Base-by-base conservation (phyloP, 2,797 vertebrate species). In the Anguilla pacifica region DNA sequence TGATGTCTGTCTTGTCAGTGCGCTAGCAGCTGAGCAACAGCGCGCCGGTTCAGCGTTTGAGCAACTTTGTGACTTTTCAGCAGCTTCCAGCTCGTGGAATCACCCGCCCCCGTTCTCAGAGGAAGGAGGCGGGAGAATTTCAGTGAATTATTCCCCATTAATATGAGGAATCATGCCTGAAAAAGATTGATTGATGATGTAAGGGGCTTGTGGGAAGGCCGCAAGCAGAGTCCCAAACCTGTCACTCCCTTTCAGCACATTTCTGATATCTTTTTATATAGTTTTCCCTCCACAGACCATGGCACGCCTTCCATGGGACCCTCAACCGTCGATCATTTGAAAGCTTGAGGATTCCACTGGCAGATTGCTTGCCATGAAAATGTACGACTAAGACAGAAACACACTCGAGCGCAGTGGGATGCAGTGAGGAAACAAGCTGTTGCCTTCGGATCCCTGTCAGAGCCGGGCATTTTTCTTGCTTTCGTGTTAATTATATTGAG, bases 1-100 rank as follows among this genome's bases (percentile, higher is more conserved):
- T 89, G 84, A 89, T 95, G 93, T 93, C 94, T 94, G 93, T 89
- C 87, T 87, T 89, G 93, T 91, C 93, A 91, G 85, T 89, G 93
- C 90, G 92, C 88, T 88, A 93, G 93, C 92, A 92, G 93, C 94
- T 92, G 91, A 83, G 90, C 92, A 91, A 89, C 91, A 92, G 92
- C 87, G 84, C 90, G 90, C 88, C 92, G 93, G 91, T 89, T 92
- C 91, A 91, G 90, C 88, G 91, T 89, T 93, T 88, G 77, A 86
- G 90, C 85, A 85, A 89, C 85, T 28, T 79, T 84, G 89, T 88
- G 77, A 17, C 85, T 91, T 86, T 88, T 87, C 6, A 1, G 81
- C 88, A 86, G 88, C 90, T 88, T 64, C 88, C 51, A 64, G 72
- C 85, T 88, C 89, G 87, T 89, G 89, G 89, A 83, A 87, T 25